Evolutionary conservation across 1,140 invertebrate species (phyloP).

Genomic region (Heterodera schachtii): DNA sequence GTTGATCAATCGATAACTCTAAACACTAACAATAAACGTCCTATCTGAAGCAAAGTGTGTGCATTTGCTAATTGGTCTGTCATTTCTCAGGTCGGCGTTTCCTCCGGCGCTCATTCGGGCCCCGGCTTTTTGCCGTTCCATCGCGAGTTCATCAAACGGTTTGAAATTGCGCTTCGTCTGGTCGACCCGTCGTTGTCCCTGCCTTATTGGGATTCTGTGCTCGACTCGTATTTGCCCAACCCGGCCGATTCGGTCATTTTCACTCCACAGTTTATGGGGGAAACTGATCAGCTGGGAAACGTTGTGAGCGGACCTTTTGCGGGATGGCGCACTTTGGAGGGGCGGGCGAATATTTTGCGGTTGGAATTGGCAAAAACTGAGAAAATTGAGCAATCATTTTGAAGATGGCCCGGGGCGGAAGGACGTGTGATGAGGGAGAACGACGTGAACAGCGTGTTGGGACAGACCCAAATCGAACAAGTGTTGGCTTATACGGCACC

Average conservation of each 20-base stretch:
- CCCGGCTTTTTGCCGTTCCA: conserved; percentile 45
- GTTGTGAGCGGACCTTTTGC: conserved; percentile 49
- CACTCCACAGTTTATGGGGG: conserved; percentile 60
- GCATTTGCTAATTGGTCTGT: too few relatives aligned
- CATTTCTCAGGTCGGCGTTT: conserved; percentile 10
- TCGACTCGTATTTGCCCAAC: conserved; percentile 64
- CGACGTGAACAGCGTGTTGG: conserved; percentile 53
- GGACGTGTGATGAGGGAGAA: conserved; percentile 54
- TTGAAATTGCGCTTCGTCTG: conserved; percentile 39
- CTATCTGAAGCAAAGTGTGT: too few relatives aligned
- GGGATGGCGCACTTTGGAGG: conserved; percentile 46
- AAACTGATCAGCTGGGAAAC: conserved; percentile 53
- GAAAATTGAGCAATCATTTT: conserved; percentile 6
- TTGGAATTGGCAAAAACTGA: conserved; percentile 12
- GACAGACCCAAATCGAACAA: conserved; percentile 52
- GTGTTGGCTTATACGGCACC: conserved; percentile 55
- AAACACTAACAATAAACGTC: too few relatives aligned
- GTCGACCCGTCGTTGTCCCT: conserved; percentile 61
- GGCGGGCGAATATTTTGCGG: conserved; percentile 31
- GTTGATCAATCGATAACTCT: too few relatives aligned
- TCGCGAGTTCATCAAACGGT: conserved; percentile 39
- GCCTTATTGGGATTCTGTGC: conserved; percentile 67
- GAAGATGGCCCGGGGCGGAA: conserved; percentile 50
- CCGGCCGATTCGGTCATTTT: conserved; percentile 65
- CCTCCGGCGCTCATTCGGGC: conserved; percentile 38